Conservation (phyloP, 2,113 vertebrate species). For the Actenoides hombroni region DNA sequence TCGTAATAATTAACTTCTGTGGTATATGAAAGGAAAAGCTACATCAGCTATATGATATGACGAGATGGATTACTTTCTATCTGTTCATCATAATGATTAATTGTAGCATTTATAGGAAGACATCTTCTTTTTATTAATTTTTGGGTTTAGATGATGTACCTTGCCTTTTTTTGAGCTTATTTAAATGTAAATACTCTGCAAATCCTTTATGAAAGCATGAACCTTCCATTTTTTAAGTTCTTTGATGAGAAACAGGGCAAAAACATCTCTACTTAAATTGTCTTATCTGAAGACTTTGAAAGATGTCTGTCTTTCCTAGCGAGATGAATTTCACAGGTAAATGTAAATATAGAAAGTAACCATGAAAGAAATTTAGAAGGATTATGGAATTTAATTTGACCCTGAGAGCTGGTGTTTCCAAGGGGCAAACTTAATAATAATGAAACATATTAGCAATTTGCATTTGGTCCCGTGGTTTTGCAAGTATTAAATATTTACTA, state of each 20-base stretch:
- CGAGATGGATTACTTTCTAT: conserved; percentile 63
- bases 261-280: neutral
- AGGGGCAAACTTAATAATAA: conserved; percentile 14
- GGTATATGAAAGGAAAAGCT: conserved; percentile 64
- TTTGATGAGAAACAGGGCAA: conserved; percentile 36
- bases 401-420: neutral
- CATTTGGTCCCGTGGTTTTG: neutral
- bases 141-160: conserved; percentile 25
- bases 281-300: conserved; percentile 36
- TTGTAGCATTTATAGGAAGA: conserved; percentile 61
- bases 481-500: neutral
- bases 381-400: conserved; percentile 65
- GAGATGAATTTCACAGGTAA: conserved; percentile 54
- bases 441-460: neutral
- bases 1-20: conserved; percentile 74
- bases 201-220: conserved; percentile 24
- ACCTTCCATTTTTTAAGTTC: conserved; percentile 10
- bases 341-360: conserved; percentile 40
- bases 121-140: conserved; percentile 67
- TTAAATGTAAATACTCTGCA: conserved; percentile 58
- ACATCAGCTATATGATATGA: conserved; percentile 60
- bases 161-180: neutral
- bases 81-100: conserved; percentile 74
- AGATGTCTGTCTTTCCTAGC: conserved; percentile 1
- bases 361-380: conserved; percentile 38